Base-by-base conservation (phyloP, 1,140 invertebrate species). In the Harlomillsia oculata region DNA sequence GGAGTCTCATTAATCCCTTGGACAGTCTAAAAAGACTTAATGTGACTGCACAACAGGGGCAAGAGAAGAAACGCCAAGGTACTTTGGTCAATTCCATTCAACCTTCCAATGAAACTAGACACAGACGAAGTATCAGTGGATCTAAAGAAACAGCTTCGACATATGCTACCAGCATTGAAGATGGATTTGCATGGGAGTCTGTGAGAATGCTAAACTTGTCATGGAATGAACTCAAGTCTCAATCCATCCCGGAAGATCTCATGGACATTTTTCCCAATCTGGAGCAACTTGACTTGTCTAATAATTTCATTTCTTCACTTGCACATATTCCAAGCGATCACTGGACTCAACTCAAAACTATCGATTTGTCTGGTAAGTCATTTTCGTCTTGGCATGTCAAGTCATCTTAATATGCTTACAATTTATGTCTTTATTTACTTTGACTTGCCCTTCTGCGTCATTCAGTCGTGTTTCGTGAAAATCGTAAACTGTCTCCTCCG, bases 311-410 rank as follows among this genome's bases (percentile, higher is more conserved):
- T 18, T 32, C 34, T 6, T 55, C 52, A 1, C 40, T 60, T 23
- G 34, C 41, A 21, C 55, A 55, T 13, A 46, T 60, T 36, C 48
- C 48, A 18, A 14, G 18, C 3, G 37, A 30, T 45, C 37, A 54
- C 36, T 50, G 34, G 54, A 52, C n/a, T 30, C 25, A 39, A 26
- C 39, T 61, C 13, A 43, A 43, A 25, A 48, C 18, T 34, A 44
- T 61, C 32, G 59, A 61, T 39, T 30, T 61, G 18, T 61, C 59
- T 29, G 59, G 59, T 61, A 32, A 45, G 59, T 56, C 29, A 32
- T 11, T 18, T 14, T 18, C 21, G n/a, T n/a, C n/a, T n/a, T n/a
- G n/a, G n/a, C n/a, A n/a, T n/a, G n/a, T n/a, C n/a, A n/a, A n/a
- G n/a, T n/a, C n/a, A n/a, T n/a, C 32, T 34, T 34, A 9, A 9